Base-by-base conservation (phyloP, 2,888 invertebrate species). In the Octodonta nipae region DNA sequence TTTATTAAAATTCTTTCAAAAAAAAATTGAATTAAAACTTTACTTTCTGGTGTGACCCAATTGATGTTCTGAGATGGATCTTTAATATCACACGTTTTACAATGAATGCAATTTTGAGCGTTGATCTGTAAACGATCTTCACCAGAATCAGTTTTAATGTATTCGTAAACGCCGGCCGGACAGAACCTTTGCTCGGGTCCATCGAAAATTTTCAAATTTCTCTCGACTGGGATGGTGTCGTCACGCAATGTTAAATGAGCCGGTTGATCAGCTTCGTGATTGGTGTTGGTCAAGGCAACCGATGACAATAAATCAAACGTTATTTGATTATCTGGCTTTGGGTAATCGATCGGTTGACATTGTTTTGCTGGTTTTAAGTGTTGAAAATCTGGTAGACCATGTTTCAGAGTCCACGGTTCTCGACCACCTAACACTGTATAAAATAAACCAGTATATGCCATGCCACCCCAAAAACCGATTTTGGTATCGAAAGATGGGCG, bases 1-100 rank as follows among this genome's bases (percentile, higher is more conserved):
- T n/a, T n/a, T n/a, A n/a, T n/a, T n/a, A n/a, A n/a, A n/a, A n/a
- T n/a, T n/a, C n/a, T n/a, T n/a, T n/a, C n/a, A n/a, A n/a, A n/a
- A n/a, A n/a, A n/a, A n/a, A n/a, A n/a, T n/a, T n/a, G n/a, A n/a
- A n/a, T n/a, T n/a, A n/a, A n/a, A n/a, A n/a, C n/a, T n/a, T n/a
- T n/a, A n/a, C n/a, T n/a, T 64, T 98, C 96, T 0, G 98, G 98
- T 5, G 89, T 87, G 1, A 98, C 96, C 98, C 98, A 99, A 64
- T 98, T 96, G 58, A 98, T 96, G 62, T 99, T 99, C 64, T 98
- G 96, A 36, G 83, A 86, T 0, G 93, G 91, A 60, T 98, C 95
- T 61, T 99, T 99, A 50, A 98, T 98, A 64, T 99, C 98, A 64
- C 96, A 99, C 2, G 98, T 98, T 66, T 98, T 98, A 66, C 98